phyloP scores from a whole-genome alignment of 1,140 invertebrate genomes.

The Macrotrachela quadricornifera region DNA sequence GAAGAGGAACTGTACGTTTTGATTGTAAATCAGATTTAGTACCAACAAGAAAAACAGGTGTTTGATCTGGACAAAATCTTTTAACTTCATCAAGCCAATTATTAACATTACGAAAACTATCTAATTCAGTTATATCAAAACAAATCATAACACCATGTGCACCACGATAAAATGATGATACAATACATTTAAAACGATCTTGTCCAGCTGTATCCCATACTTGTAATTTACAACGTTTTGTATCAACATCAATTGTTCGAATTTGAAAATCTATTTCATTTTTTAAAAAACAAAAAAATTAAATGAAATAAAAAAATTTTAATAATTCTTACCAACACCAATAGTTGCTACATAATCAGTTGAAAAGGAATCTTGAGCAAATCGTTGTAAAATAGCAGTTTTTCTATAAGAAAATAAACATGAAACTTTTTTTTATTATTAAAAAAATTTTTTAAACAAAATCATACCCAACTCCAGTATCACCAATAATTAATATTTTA shows the following conservation, averaged over 20 bases:
- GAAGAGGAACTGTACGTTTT: conserved; percentile 70
- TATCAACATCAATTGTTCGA: conserved; percentile 34
- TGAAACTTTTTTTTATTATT: too few species aligned
- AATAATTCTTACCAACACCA: background rate
- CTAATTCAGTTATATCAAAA: conserved; percentile 92
- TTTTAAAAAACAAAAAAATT: too few species aligned
- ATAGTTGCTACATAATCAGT: conserved; percentile 2
- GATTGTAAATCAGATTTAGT: conserved; percentile 99
- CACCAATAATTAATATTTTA: too few species aligned
- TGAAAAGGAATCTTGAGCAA: conserved; percentile 59
- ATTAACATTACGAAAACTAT: conserved; percentile 92
- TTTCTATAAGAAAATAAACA: conserved; percentile 35
- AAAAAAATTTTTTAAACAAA: too few species aligned
- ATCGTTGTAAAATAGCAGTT: conserved; percentile 76
- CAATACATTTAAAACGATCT: conserved; percentile 42
- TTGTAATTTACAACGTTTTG: conserved; percentile 37
- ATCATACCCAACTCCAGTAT: too few species aligned
- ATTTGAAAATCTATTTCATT: conserved; percentile 36
- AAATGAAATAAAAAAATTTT: too few species aligned
- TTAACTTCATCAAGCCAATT: conserved; percentile 85
- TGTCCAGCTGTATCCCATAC: conserved; percentile 43
- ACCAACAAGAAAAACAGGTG: conserved; percentile 96
- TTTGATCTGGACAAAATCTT: conserved; percentile 52
- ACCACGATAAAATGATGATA: conserved; percentile 39
- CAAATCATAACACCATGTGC: conserved; percentile 75